These are phyloP conservation scores for Girardia tigrina DNA, from an alignment of 2,888 invertebrate species.

Conservation along the genomic window DNA sequence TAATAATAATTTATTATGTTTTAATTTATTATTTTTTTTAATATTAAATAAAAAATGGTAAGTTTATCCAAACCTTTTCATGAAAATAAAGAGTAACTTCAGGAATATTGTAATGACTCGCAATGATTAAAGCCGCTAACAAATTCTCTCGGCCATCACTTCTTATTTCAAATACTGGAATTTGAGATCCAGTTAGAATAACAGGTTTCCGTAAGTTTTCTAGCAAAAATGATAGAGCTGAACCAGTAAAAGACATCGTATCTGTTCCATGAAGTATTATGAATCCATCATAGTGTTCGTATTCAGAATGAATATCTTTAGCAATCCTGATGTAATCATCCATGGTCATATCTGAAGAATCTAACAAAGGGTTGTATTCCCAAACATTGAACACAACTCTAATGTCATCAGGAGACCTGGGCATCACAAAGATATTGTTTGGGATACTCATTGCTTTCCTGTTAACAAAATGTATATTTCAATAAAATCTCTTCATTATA, in stretches of 20 bases:
- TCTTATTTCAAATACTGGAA: slow-evolving; percentile 79
- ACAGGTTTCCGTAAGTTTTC: slow-evolving; percentile 83
- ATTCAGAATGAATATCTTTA: slow-evolving; percentile 59
- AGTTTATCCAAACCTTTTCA: slow-evolving; percentile 57
- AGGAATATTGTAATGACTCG: slow-evolving; percentile 69
- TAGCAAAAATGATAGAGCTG: slow-evolving; percentile 86
- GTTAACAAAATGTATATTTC: too few relatives aligned
- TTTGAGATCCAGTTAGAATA: slow-evolving; percentile 77
- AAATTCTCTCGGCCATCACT: slow-evolving; percentile 88
- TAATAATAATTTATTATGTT: too few relatives aligned
- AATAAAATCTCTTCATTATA: too few relatives aligned
- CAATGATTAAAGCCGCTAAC: slow-evolving; percentile 71
- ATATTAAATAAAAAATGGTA: too few relatives aligned
- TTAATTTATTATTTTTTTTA: too few relatives aligned
- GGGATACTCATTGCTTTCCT: background rate
- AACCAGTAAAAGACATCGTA: slow-evolving; percentile 83
- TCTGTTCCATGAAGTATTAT: slow-evolving; percentile 85
- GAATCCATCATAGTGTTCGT: slow-evolving; percentile 68
- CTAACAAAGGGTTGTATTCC: slow-evolving; percentile 73
- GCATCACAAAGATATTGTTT: slow-evolving; percentile 16
- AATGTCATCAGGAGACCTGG: slow-evolving; percentile 39
- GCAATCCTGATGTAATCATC: slow-evolving; percentile 78
- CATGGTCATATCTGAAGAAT: slow-evolving; percentile 83
- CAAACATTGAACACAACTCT: slow-evolving; percentile 64
- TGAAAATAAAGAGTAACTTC: slow-evolving; percentile 82